Conservation (phyloP, 2,888 invertebrate species). For the Trichopoda pennipes region DNA sequence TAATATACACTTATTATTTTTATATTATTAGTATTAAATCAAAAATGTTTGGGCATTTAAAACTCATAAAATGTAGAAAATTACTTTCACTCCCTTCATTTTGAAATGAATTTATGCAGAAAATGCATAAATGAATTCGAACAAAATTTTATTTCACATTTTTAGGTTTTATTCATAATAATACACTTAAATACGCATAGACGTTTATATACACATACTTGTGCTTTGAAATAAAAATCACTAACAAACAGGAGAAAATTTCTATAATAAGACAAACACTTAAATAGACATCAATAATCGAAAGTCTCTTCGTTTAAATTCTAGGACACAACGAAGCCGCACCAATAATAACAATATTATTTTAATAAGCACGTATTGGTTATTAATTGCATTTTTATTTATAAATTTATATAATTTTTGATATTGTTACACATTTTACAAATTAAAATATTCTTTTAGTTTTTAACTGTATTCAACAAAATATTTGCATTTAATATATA, state of each 20-base stretch:
- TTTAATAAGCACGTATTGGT: too few relatives aligned
- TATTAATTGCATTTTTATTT: too few relatives aligned
- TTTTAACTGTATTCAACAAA: neutral
- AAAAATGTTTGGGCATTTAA: constrained; percentile 61
- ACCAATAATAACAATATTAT: too few relatives aligned
- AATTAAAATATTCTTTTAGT: too few relatives aligned
- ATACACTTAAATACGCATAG: constrained; percentile 2
- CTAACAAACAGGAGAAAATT: too few relatives aligned
- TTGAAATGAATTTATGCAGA: constrained; percentile 21
- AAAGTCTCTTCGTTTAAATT: too few relatives aligned
- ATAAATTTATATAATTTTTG: too few relatives aligned
- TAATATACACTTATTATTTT: neutral
- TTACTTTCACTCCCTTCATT: constrained; percentile 42
- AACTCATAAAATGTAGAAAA: constrained; percentile 59
- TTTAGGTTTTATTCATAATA: constrained; percentile 22
- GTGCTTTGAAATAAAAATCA: too few relatives aligned
- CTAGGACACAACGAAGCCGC: too few relatives aligned
- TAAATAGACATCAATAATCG: too few relatives aligned
- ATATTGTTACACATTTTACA: too few relatives aligned
- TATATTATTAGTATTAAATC: neutral
- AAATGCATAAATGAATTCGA: constrained; percentile 13
- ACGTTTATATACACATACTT: constrained; percentile 3
- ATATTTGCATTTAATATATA: neutral
- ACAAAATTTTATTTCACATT: constrained; percentile 47
- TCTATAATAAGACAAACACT: too few relatives aligned